A percentile compares a stretch with the other conserved stretches of the same genome.
Evolutionary conservation across 1,140 invertebrate species (phyloP).

Genomic region (Coboldia fuscipes): DNA sequence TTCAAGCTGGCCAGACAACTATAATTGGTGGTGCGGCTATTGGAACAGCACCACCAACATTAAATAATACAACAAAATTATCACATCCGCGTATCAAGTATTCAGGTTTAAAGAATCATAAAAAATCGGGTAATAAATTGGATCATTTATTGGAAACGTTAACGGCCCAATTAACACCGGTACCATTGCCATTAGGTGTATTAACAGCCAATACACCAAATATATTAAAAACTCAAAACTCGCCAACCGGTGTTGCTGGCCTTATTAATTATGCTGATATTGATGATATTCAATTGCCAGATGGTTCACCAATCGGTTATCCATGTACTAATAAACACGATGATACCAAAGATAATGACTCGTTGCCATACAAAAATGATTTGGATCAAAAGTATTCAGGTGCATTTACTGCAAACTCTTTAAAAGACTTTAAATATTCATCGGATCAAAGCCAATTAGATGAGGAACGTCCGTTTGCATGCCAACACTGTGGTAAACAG

Average conservation of each 20-base stretch:
- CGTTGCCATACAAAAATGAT: no score
- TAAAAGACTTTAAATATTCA: no score
- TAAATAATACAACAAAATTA: not conserved
- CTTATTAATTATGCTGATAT: conserved; percentile 20
- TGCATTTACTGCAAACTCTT: no score
- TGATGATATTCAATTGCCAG: conserved; percentile 20
- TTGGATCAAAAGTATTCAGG: no score
- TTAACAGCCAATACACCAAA: not conserved
- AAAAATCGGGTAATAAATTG: not conserved
- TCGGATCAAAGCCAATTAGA: no score
- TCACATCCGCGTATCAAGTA: conserved; percentile 2
- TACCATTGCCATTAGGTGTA: no score
- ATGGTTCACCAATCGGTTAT: conserved; percentile 18
- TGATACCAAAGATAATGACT: no score
- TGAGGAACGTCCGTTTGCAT: conserved; percentile 42
- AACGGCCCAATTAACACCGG: no score
- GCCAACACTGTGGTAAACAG: conserved; percentile 54
- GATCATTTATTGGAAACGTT: not conserved
- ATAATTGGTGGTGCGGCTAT: no score
- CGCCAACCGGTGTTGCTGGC: not conserved
- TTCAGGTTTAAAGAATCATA: not conserved
- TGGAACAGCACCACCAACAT: no score
- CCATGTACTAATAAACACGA: no score
- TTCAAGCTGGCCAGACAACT: no score
- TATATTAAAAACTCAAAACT: not conserved